phyloP scores from a whole-genome alignment of 2,888 invertebrate species.

The Chrysomela aeneicollis region DNA sequence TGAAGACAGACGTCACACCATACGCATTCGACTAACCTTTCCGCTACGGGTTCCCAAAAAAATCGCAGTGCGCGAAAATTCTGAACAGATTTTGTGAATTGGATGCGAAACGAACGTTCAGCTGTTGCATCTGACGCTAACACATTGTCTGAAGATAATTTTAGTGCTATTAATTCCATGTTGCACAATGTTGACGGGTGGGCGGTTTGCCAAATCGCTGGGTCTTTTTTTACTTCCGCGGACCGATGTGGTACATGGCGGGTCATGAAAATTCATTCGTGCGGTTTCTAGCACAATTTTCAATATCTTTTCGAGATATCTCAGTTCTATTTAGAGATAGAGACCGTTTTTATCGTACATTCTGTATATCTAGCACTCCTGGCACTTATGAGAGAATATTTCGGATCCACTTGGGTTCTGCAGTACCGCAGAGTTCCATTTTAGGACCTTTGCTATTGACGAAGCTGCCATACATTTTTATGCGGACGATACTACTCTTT shows the following conservation, averaged over 20 bases:
- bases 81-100: conserved; percentile 21
- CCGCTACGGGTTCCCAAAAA: neutral
- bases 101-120: conserved; percentile 28
- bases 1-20: conserved; percentile 2
- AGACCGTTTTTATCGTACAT: too few species aligned
- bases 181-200: conserved; percentile 49
- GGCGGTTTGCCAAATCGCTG: conserved; percentile 47
- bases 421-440: too few species aligned
- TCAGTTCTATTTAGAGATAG: too few species aligned
- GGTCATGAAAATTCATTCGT: neutral
- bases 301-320: neutral
- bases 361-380: too few species aligned
- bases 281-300: too few species aligned
- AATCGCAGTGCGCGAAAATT: conserved; percentile 13
- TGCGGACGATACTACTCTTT: too few species aligned
- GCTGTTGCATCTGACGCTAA: conserved; percentile 48
- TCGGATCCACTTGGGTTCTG: too few species aligned
- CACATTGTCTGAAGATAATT: conserved; percentile 55
- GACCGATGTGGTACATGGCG: neutral
- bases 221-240: conserved; percentile 49
- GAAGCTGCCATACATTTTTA: too few species aligned
- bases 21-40: conserved; percentile 37
- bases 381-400: too few species aligned
- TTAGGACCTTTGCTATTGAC: too few species aligned
- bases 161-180: conserved; percentile 46